phyloP scores from a whole-genome alignment of 2,888 invertebrate species.

The Sylvicola cinctus region DNA sequence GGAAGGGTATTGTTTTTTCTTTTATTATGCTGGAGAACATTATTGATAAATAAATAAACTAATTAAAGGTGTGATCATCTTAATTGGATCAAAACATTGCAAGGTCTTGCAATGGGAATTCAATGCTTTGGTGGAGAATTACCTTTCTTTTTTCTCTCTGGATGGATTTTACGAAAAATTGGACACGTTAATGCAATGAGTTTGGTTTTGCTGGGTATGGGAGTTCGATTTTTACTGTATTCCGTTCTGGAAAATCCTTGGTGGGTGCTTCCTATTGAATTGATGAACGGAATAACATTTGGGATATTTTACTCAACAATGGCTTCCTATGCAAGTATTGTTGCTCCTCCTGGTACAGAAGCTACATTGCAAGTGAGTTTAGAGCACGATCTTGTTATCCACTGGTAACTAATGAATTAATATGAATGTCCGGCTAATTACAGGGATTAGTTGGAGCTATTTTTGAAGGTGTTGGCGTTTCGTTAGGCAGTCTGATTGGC shows the following conservation, averaged over 20 bases:
- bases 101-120: conserved; percentile 51
- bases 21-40: neutral
- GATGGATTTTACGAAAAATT: conserved; percentile 50
- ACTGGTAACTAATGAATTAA: neutral
- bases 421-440: conserved; percentile 11
- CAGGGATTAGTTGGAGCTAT: conserved; percentile 69
- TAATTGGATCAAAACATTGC: conserved; percentile 46
- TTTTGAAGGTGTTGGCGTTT: conserved; percentile 72
- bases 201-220: conserved; percentile 57
- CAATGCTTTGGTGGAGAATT: conserved; percentile 72
- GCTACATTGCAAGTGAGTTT: conserved; percentile 58
- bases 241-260: conserved; percentile 61
- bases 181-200: conserved; percentile 72
- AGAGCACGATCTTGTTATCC: conserved; percentile 5
- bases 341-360: conserved; percentile 66
- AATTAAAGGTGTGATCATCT: conserved; percentile 21
- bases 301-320: conserved; percentile 76
- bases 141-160: conserved; percentile 71
- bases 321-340: conserved; percentile 69
- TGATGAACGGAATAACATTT: conserved; percentile 72
- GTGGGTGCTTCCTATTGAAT: conserved; percentile 67
- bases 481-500: conserved; percentile 58
- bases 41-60: neutral
- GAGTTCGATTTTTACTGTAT: conserved; percentile 61
- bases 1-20: conserved; percentile 10